These are phyloP conservation scores for Pimpla rufipes DNA, from an alignment of 2,888 invertebrate species.

Conservation along the genomic window DNA sequence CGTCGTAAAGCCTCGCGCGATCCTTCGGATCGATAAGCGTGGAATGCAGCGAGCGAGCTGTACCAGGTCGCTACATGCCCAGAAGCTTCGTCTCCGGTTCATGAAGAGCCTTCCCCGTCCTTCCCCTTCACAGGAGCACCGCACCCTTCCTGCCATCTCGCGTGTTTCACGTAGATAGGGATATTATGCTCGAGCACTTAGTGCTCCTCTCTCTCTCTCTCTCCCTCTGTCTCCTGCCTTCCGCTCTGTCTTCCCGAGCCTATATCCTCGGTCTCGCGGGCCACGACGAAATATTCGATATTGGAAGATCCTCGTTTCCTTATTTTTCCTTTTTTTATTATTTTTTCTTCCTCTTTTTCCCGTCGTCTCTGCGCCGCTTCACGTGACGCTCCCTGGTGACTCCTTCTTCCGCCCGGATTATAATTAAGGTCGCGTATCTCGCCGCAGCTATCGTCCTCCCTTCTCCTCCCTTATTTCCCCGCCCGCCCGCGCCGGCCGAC, in stretches of 20 bases:
- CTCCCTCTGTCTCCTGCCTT: too few species aligned
- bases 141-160: conserved; percentile 50
- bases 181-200: conserved; percentile 66
- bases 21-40: conserved; percentile 64
- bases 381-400: conserved; percentile 11
- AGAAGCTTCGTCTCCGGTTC: conserved; percentile 33
- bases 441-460: not conserved
- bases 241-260: conserved; percentile 26
- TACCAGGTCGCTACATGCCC: not conserved
- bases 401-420: conserved; percentile 34
- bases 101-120: conserved; percentile 30
- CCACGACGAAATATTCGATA: conserved; percentile 38
- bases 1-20: conserved; percentile 69
- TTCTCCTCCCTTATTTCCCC: too few species aligned
- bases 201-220: conserved; percentile 17
- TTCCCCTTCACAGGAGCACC: not conserved
- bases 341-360: conserved; percentile 6
- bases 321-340: not conserved
- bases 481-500: not conserved
- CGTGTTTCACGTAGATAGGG: conserved; percentile 66
- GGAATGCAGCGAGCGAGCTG: conserved; percentile 25
- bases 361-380: conserved; percentile 5
- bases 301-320: conserved; percentile 32
- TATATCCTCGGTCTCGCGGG: conserved; percentile 8
- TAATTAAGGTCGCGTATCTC: conserved; percentile 44